Percentiles rank a stretch among this genome's conserved stretches.
phyloP scores from a whole-genome alignment of 2,797 vertebrate genomes.

The Pangasius macronema region DNA sequence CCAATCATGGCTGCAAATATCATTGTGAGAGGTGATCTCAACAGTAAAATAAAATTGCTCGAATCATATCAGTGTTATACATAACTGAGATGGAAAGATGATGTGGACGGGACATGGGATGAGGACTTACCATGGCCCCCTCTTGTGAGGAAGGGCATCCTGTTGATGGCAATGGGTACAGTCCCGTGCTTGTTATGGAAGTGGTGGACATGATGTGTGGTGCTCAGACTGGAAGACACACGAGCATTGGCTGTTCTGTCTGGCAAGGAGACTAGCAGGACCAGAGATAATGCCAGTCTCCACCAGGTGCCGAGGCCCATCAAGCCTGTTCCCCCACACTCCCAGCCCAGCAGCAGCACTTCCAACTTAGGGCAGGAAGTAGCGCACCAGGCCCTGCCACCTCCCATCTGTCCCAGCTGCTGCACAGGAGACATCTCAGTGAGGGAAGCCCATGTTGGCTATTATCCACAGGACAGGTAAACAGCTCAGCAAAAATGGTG shows the following conservation, averaged over 20 bases:
- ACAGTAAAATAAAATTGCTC: background rate
- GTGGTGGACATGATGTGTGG: constrained; percentile 94
- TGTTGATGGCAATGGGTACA: constrained; percentile 93
- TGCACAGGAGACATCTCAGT: constrained; percentile 75
- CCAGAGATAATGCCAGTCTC: constrained; percentile 72
- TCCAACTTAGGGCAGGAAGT: constrained; percentile 69
- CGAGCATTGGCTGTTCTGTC: constrained; percentile 84
- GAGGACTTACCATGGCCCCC: constrained; percentile 88
- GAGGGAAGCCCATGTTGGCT: constrained; percentile 63
- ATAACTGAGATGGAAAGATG: background rate
- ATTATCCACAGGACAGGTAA: constrained; percentile 63
- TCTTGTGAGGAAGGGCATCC: constrained; percentile 93
- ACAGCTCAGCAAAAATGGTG: constrained; percentile 37
- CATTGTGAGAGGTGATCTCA: constrained; percentile 21
- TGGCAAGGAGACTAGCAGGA: constrained; percentile 75
- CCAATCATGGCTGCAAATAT: constrained; percentile 22
- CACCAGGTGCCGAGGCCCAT: constrained; percentile 73
- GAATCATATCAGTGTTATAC: constrained; percentile 15
- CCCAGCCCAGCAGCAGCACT: constrained; percentile 67
- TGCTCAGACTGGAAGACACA: constrained; percentile 92
- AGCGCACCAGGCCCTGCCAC: constrained; percentile 61
- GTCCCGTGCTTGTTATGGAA: constrained; percentile 95
- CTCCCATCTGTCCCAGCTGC: constrained; percentile 66
- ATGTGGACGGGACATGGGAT: background rate
- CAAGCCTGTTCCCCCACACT: constrained; percentile 66